These are phyloP conservation scores for Hemichromis elongatus DNA, from an alignment of 2,113 vertebrate species.

Conservation along the genomic window DNA sequence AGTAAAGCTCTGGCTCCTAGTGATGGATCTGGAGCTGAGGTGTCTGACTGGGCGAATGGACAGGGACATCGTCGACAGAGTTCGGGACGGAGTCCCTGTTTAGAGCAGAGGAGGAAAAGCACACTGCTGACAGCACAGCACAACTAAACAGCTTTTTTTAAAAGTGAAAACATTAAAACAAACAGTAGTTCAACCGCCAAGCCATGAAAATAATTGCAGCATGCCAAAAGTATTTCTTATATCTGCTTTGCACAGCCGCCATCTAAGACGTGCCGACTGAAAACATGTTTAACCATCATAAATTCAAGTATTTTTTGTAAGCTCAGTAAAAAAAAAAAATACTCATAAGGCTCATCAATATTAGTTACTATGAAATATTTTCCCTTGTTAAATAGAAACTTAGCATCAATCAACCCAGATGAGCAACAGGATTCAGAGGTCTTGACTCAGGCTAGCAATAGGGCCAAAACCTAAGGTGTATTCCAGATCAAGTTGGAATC, in stretches of 20 bases:
- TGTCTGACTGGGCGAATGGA: conserved; percentile 85
- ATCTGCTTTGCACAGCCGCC: background rate
- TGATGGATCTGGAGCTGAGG: conserved; percentile 81
- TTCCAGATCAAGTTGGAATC: background rate
- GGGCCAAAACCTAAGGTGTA: background rate
- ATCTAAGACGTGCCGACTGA: background rate
- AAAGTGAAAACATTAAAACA: background rate
- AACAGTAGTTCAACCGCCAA: background rate
- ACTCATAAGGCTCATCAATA: background rate
- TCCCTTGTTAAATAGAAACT: background rate
- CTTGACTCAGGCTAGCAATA: background rate
- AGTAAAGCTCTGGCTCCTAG: conserved; percentile 95
- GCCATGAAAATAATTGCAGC: background rate
- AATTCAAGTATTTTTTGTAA: background rate
- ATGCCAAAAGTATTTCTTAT: background rate
- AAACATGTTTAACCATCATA: background rate
- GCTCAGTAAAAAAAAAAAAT: background rate
- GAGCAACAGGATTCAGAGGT: background rate
- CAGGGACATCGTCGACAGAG: conserved; percentile 93
- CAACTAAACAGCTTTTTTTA: background rate
- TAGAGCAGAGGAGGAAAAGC: background rate
- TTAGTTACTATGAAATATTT: background rate
- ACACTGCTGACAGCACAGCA: background rate
- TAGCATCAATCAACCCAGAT: background rate
- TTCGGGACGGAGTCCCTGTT: conserved; percentile 86